phyloP scores from a whole-genome alignment of 1,140 invertebrate genomes.

The Ceratina japonica region DNA sequence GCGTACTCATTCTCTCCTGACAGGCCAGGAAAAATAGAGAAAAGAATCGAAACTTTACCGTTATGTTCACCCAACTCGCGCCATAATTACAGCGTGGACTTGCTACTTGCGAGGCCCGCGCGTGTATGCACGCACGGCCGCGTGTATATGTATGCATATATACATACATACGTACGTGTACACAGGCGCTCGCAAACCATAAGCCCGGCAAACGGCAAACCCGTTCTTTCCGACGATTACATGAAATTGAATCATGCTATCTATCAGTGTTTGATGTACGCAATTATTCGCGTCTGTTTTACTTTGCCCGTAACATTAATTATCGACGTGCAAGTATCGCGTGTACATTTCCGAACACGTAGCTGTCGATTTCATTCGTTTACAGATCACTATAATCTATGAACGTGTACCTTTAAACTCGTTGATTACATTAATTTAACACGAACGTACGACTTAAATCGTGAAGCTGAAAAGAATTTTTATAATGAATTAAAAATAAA shows the following conservation, averaged over 20 bases:
- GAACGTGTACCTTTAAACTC: too few species aligned
- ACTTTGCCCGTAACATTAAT: not conserved
- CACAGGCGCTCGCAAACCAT: too few species aligned
- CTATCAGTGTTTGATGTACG: not conserved
- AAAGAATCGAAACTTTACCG: slow-evolving; percentile 68
- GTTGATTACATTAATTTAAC: too few species aligned
- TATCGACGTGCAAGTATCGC: not conserved
- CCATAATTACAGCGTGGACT: slow-evolving; percentile 60
- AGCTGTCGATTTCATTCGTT: slow-evolving; percentile 1
- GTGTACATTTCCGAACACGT: not conserved
- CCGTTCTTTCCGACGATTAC: not conserved
- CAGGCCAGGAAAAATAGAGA: slow-evolving; percentile 54
- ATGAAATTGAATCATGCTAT: slow-evolving; percentile 14
- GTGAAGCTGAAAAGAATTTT: too few species aligned
- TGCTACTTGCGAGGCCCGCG: slow-evolving; percentile 48
- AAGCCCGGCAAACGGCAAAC: slow-evolving; percentile 2
- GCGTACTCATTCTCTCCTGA: slow-evolving; percentile 27
- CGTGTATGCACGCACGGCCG: too few species aligned
- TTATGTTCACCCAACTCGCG: slow-evolving; percentile 65
- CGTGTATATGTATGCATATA: too few species aligned
- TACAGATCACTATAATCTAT: too few species aligned
- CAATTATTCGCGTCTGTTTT: slow-evolving; percentile 32
- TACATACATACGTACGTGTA: too few species aligned
- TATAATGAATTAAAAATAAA: too few species aligned
- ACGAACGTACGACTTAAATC: too few species aligned